Conservation (phyloP, 2,888 invertebrate genomes). For the Ditula angustiorana region DNA sequence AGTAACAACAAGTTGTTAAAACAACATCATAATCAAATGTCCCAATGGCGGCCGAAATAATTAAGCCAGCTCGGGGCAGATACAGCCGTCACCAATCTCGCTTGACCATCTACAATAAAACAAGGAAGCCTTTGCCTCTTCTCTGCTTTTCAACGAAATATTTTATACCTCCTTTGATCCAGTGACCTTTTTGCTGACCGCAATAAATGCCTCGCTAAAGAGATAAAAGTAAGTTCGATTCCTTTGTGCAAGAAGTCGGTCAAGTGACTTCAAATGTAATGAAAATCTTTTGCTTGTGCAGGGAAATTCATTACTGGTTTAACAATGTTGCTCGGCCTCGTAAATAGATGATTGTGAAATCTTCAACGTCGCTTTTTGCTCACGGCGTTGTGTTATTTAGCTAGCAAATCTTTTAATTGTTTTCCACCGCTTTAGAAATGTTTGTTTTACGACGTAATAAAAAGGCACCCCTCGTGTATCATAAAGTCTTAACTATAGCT, state of each 20-base stretch:
- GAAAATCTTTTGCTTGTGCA: conserved; percentile 63
- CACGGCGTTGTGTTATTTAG: neutral
- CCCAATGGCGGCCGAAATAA: conserved; percentile 29
- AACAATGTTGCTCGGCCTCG: conserved; percentile 15
- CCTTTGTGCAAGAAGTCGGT: conserved; percentile 72
- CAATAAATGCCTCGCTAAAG: conserved; percentile 74
- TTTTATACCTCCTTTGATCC: conserved; percentile 68
- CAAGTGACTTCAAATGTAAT: conserved; percentile 74
- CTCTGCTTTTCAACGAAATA: conserved; percentile 54
- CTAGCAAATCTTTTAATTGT: conserved; percentile 10
- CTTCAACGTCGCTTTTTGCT: conserved; percentile 8
- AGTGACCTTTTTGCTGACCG: conserved; percentile 69
- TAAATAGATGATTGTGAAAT: conserved; percentile 3
- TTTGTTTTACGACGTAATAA: conserved; percentile 8
- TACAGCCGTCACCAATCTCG: conserved; percentile 50
- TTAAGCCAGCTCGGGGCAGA: conserved; percentile 45
- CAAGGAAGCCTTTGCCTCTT: conserved; percentile 44
- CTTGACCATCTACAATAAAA: conserved; percentile 48
- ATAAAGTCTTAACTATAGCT: conserved; percentile 17
- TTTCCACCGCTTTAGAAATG: neutral
- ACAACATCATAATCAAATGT: conserved; percentile 51
- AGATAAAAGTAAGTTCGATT: conserved; percentile 73
- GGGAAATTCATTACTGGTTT: conserved; percentile 12
- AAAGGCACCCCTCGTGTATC: conserved; percentile 10
- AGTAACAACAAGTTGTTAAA: conserved; percentile 43